These are phyloP conservation scores for Bubo blakistoni DNA, from an alignment of 2,113 vertebrate genomes.

Conservation along the genomic window DNA sequence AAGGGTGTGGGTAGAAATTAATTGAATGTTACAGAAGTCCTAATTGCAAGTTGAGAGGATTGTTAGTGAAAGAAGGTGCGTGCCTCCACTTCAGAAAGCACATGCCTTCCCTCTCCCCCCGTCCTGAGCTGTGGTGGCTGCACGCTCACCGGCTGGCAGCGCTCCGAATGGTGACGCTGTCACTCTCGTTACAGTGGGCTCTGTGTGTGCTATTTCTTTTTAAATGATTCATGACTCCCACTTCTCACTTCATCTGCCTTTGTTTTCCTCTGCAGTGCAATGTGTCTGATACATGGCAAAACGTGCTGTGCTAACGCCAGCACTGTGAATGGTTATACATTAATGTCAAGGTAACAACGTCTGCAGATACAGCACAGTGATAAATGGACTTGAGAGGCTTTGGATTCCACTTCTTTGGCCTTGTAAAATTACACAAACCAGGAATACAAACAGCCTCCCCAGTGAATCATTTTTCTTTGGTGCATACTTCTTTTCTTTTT, in stretches of 20 bases:
- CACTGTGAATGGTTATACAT: not conserved
- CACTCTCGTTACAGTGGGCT: not conserved
- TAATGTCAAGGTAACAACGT: constrained; percentile 52
- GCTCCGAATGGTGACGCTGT: not conserved
- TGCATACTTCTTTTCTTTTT: not conserved
- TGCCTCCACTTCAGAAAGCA: not conserved
- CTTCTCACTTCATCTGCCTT: constrained; percentile 69
- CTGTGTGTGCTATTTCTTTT: constrained; percentile 27
- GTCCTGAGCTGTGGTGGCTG: not conserved
- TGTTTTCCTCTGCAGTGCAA: constrained; percentile 64
- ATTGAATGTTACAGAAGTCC: rapidly evolving
- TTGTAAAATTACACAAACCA: not conserved
- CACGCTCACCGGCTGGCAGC: not conserved
- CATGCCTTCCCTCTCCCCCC: not conserved
- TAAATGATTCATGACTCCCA: constrained; percentile 69
- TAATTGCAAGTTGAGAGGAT: not conserved
- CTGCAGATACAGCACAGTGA: not conserved
- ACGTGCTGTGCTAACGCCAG: constrained; percentile 59
- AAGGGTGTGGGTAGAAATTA: not conserved
- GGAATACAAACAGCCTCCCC: not conserved
- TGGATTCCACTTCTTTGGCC: not conserved
- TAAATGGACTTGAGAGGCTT: not conserved
- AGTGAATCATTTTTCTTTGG: not conserved
- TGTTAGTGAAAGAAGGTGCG: not conserved
- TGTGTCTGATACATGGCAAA: constrained; percentile 68